These are phyloP conservation scores for Nothura maculosa DNA, from an alignment of 2,797 vertebrate genomes.

Conservation along the genomic window DNA sequence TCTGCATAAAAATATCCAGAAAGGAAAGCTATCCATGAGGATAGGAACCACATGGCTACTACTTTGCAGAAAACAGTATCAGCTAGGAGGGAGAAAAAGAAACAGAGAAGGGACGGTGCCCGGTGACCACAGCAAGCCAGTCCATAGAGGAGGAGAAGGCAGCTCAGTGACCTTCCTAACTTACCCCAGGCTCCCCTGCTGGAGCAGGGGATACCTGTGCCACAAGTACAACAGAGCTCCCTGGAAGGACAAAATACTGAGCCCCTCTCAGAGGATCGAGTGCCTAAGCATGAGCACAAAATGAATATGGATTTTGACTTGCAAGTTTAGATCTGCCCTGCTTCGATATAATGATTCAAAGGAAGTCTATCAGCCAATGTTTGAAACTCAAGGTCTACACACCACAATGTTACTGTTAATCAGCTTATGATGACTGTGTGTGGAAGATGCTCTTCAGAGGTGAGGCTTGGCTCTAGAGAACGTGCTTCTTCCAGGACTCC, in stretches of 20 bases:
- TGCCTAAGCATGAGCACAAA: neutral
- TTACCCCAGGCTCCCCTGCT: neutral
- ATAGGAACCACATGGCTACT: neutral
- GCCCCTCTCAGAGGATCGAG: neutral
- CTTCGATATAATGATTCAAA: neutral
- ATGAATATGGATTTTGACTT: neutral
- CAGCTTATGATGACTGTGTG: neutral
- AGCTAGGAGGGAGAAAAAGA: neutral
- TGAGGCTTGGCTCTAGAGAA: neutral
- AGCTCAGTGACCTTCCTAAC: neutral
- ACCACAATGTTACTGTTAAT: neutral
- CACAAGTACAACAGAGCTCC: neutral
- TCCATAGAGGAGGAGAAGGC: neutral
- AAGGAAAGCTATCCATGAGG: neutral
- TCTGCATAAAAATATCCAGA: neutral
- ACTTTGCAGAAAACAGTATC: neutral
- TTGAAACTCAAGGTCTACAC: neutral
- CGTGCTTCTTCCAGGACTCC: neutral
- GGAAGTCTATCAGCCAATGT: neutral
- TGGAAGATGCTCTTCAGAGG: neutral
- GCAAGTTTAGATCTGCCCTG: neutral
- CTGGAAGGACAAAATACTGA: neutral
- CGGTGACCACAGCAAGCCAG: neutral
- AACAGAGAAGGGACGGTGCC: neutral
- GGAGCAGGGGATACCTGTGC: neutral